phyloP scores from a whole-genome alignment of 2,113 vertebrate species.

The crab-eating macaque (Macaca fascicularis) region T2T-MFA8v1.1 NC_088376.1:22791501-22792000 shows the following conservation, averaged over 20 bases:
- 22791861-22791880: background rate
- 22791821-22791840: background rate
- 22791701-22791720: background rate
- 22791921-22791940: background rate
- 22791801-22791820: background rate
- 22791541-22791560: background rate
- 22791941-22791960: background rate
- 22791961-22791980: background rate
- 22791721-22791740: background rate
- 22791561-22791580: background rate
- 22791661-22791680: background rate
- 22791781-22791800: background rate
- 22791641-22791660: background rate
- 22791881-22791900: background rate
- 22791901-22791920: background rate
- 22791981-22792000: background rate
- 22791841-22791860: background rate
- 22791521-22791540: no score
- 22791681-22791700: background rate
- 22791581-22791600: background rate
- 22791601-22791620: background rate
- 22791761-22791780: background rate
- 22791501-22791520: background rate
- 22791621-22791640: background rate
- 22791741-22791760: background rate